Percentiles rank a stretch among this genome's conserved stretches.
These are phyloP conservation scores for Lagorchestes hirsutus DNA, from an alignment of 2,797 vertebrate species.

Conservation along the genomic window DNA sequence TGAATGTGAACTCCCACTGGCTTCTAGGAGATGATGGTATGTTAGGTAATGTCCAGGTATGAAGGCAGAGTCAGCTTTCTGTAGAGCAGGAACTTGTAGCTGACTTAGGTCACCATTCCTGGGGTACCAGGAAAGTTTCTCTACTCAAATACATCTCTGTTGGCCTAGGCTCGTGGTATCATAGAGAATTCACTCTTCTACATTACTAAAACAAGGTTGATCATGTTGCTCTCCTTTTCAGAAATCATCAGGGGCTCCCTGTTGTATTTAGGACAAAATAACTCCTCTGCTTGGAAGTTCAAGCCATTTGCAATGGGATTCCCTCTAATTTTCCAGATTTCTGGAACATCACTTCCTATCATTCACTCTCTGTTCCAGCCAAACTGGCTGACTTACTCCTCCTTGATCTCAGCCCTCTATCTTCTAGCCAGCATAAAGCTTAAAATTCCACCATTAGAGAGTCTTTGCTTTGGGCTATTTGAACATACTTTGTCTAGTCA, in stretches of 20 bases:
- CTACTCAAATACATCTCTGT: background rate
- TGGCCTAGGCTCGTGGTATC: background rate
- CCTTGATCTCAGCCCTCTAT: background rate
- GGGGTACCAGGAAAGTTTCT: constrained; percentile 6
- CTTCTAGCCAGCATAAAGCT: background rate
- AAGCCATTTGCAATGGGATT: background rate
- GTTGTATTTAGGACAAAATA: background rate
- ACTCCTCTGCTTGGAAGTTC: background rate
- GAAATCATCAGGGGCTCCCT: background rate
- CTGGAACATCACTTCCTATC: background rate
- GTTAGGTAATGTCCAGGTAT: background rate
- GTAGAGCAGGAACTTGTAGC: background rate
- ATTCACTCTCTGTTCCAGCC: background rate
- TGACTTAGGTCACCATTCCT: constrained; percentile 5
- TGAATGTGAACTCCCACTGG: background rate
- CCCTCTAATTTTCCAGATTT: background rate
- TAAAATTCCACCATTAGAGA: background rate
- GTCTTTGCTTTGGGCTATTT: background rate
- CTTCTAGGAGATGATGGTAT: background rate
- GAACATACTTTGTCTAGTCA: background rate
- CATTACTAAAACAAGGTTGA: background rate
- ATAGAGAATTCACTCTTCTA: background rate
- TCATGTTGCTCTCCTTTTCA: background rate
- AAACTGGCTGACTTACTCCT: background rate
- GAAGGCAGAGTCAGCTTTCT: background rate